Conservation (phyloP, 2,113 vertebrate genomes). For the Ptilonorhynchus violaceus region DNA sequence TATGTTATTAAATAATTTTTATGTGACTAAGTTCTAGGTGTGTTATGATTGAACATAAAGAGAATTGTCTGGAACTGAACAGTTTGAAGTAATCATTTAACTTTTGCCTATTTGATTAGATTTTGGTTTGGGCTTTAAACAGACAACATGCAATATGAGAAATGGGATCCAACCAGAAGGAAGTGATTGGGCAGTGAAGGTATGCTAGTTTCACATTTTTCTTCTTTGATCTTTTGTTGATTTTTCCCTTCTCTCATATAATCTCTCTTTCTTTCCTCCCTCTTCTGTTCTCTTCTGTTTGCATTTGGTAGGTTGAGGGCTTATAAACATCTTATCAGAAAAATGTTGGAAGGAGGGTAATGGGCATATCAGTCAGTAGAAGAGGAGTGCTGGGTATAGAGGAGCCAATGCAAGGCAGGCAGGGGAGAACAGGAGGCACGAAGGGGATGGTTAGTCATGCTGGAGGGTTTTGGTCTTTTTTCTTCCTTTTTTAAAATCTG, state of each 20-base stretch:
- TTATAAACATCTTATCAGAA: conserved; percentile 39
- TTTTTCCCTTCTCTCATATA: conserved; percentile 1
- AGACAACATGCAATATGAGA: not conserved
- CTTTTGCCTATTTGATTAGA: not conserved
- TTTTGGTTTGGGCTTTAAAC: not conserved
- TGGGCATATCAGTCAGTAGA: not conserved
- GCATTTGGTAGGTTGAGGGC: conserved; percentile 4
- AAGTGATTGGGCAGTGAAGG: not conserved
- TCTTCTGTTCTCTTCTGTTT: conserved; percentile 45
- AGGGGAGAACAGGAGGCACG: not conserved
- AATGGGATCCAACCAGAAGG: not conserved
- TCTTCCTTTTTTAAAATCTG: not conserved
- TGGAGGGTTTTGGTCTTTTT: not conserved
- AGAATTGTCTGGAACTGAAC: not conserved
- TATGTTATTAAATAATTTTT: not conserved
- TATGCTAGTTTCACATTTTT: not conserved
- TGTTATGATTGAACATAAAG: not conserved
- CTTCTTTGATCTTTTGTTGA: conserved; percentile 28
- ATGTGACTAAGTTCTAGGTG: not conserved
- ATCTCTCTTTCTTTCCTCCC: not conserved
- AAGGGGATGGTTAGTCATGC: not conserved
- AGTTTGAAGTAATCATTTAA: not conserved
- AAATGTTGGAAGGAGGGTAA: conserved; percentile 14
- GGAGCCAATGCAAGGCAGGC: not conserved
- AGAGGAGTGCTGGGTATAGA: not conserved